These are phyloP conservation scores for Brachionus manjavacas DNA, from an alignment of 1,140 invertebrate species.

Conservation along the genomic window DNA sequence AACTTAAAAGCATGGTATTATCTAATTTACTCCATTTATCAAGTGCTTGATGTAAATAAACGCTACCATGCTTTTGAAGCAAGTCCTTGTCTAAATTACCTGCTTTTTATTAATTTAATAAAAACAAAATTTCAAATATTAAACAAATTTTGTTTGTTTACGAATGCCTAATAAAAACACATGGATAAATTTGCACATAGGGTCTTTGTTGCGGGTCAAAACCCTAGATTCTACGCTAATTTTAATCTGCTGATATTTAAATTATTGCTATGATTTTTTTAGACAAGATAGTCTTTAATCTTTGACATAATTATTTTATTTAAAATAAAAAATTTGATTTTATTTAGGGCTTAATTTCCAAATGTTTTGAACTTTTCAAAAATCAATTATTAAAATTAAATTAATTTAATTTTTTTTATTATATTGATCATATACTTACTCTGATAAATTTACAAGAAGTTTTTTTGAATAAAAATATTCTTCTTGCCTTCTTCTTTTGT, in stretches of 20 bases:
- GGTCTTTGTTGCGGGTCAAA: not conserved
- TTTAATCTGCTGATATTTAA: not conserved
- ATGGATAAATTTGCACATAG: not conserved
- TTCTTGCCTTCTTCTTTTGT: not conserved
- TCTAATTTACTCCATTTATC: not conserved
- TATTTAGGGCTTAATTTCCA: too few species aligned
- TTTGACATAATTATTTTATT: too few species aligned
- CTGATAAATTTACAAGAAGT: too few species aligned
- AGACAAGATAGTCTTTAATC: too few species aligned
- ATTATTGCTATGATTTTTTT: too few species aligned
- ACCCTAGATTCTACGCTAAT: not conserved
- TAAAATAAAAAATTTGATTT: too few species aligned
- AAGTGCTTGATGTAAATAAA: not conserved
- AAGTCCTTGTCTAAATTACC: constrained; percentile 26
- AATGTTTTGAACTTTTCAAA: too few species aligned
- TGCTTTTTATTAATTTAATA: constrained; percentile 4
- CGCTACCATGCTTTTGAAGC: not conserved
- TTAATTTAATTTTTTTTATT: too few species aligned
- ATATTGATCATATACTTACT: not conserved
- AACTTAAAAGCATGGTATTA: not conserved
- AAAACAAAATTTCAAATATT: not conserved
- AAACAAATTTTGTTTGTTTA: not conserved
- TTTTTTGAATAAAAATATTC: not conserved
- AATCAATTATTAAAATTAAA: too few species aligned
- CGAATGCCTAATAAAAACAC: not conserved